Evolutionary conservation across 2,888 invertebrate genomes (phyloP), one percentile per base, ranked within the genome.

Genomic region (Catocala nupta): DNA sequence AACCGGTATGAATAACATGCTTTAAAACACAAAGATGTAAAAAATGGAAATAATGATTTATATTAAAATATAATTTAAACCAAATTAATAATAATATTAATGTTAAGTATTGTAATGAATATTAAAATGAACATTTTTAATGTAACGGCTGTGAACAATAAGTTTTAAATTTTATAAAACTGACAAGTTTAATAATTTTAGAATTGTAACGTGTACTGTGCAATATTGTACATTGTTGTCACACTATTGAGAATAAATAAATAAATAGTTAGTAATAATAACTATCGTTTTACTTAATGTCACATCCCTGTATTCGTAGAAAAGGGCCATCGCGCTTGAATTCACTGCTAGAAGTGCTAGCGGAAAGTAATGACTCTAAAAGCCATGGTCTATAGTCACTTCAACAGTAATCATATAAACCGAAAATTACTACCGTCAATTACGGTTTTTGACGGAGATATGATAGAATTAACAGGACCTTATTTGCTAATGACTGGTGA

Each of bases 101-200:
- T 44, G 10, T 48, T 36, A 67, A 54, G 44, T 59, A 33, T 49
- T 11, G 11, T 48, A 47, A 63, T 48, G 7, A 63, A 57, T 34
- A 47, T 55, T 61, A 36, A 62, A 48, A 70, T 52, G 59, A 66
- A 65, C 63, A 58, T 71, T 66, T 56, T 63, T 55, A 77, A 71
- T 65, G 50, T 68, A 67, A 66, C 62, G 77, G 80, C 80, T 78
- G 78, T 78, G 73, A 71, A 74, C 59, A 55, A 66, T 68, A 71
- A 66, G 62, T 67, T 64, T 68, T 68, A 74, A 63, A 71, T 77
- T 69, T 64, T 71, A 65, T 78, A 71, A 70, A 68, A 65, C 52
- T 68, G 55, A 56, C 39, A 65, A 59, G 57, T 78, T 75, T 71
- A 63, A 68, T 54, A 47, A 65, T 52, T 45, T 11, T 51, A 60